Conservation (phyloP, 2,888 invertebrate genomes). For the Bhutanitis thaidina region DNA sequence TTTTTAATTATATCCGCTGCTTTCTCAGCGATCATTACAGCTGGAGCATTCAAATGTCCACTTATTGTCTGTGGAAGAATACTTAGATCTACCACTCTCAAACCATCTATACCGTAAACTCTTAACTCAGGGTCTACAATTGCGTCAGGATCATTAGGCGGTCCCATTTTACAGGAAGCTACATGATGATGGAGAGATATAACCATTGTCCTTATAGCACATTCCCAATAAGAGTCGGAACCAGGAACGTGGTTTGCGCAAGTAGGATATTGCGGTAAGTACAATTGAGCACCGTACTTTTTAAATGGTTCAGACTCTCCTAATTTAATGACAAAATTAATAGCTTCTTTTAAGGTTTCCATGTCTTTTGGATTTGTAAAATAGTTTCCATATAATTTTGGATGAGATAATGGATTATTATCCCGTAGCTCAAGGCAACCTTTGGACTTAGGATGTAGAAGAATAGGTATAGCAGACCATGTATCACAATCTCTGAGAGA, state of each 20-base stretch:
- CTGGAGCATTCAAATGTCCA: constrained; percentile 83
- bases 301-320: constrained; percentile 80
- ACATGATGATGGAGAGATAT: constrained; percentile 82
- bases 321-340: constrained; percentile 81
- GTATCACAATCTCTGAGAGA: constrained; percentile 78
- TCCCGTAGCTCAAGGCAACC: constrained; percentile 85
- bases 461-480: constrained; percentile 83
- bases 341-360: constrained; percentile 78
- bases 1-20: constrained; percentile 83
- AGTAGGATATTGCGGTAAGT: constrained; percentile 74
- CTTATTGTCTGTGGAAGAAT: constrained; percentile 82
- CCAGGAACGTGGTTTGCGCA: constrained; percentile 72
- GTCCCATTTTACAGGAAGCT: constrained; percentile 87
- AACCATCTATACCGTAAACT: constrained; percentile 81
- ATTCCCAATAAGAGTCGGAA: constrained; percentile 85
- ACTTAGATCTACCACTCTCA: constrained; percentile 86
- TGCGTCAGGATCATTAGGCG: constrained; percentile 78
- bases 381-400: constrained; percentile 89
- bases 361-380: constrained; percentile 83
- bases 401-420: constrained; percentile 86
- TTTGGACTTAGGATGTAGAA: constrained; percentile 86
- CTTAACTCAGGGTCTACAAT: constrained; percentile 83
- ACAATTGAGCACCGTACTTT: constrained; percentile 73
- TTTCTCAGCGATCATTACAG: constrained; percentile 87
- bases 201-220: constrained; percentile 79